A percentile compares a stretch with the other conserved stretches of the same genome.
These are phyloP conservation scores for Vipera latastei DNA, from an alignment of 2,797 vertebrate species.

Conservation along the genomic window DNA sequence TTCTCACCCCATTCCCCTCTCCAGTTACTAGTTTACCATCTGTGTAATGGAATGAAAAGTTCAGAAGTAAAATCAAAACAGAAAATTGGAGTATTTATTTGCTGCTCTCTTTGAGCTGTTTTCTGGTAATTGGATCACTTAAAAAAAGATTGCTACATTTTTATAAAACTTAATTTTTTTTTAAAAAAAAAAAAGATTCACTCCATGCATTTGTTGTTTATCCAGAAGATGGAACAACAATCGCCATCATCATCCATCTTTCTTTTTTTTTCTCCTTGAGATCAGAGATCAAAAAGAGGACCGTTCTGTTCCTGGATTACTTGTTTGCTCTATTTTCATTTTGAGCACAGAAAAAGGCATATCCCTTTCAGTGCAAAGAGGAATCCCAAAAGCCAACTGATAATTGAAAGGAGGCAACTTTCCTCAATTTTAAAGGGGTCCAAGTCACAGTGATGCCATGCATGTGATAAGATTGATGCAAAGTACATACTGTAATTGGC, in stretches of 20 bases:
- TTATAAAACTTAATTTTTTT: not conserved
- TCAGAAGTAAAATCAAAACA: not conserved
- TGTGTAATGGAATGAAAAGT: not conserved
- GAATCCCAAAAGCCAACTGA: not conserved
- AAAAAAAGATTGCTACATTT: not conserved
- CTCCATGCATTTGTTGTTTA: not conserved
- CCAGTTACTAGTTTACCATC: not conserved
- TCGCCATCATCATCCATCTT: not conserved
- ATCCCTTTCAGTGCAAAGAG: not conserved
- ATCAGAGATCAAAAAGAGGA: not conserved
- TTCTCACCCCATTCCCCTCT: not conserved
- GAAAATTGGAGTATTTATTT: not conserved
- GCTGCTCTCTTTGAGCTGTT: not conserved
- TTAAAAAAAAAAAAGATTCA: not conserved
- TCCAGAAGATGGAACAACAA: not conserved
- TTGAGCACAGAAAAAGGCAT: not conserved
- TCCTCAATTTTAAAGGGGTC: not conserved
- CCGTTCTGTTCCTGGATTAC: not conserved
- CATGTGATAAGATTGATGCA: too few species aligned
- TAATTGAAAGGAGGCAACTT: not conserved
- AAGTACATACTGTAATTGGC: not conserved
- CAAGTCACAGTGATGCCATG: too few species aligned
- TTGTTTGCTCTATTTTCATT: not conserved
- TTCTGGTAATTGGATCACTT: not conserved
- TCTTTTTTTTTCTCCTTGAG: not conserved